Conservation (phyloP, 1,140 invertebrate species). For the Drosophila willistoni region DNA sequence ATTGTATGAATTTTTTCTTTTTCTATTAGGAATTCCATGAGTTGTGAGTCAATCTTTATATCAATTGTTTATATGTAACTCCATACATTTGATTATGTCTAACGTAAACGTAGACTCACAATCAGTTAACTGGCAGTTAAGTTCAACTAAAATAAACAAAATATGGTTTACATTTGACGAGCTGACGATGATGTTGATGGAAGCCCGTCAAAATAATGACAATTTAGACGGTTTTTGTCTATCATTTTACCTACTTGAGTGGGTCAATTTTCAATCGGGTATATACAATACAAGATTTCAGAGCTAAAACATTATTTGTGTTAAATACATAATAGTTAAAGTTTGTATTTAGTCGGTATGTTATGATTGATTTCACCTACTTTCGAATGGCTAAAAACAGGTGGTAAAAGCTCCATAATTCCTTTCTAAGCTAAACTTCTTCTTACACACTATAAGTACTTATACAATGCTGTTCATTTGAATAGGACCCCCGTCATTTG, state of each 20-base stretch:
- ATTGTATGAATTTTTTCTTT: not conserved
- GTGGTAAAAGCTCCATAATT: no score
- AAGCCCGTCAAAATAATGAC: not conserved
- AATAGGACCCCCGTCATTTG: no score
- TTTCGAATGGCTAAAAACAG: no score
- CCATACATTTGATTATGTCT: conserved; percentile 40
- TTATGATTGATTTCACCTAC: no score
- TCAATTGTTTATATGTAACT: conserved; percentile 58
- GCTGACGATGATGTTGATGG: not conserved
- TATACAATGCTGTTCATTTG: no score
- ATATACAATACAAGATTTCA: no score
- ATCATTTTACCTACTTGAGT: not conserved
- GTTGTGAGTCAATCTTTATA: conserved; percentile 47
- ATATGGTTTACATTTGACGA: conserved; percentile 8
- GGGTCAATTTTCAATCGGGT: no score
- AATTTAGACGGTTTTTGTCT: not conserved
- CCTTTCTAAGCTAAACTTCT: no score
- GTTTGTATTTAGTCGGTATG: no score
- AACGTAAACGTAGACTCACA: conserved; percentile 3
- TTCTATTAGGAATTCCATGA: conserved; percentile 42
- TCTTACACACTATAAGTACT: no score
- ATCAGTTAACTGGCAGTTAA: conserved; percentile 28
- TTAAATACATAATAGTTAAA: no score
- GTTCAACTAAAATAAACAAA: conserved; percentile 39
- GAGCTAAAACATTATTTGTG: no score